A percentile compares a stretch with the other conserved stretches of the same genome.
phyloP scores from a whole-genome alignment of 2,888 invertebrate species.

The Watsonalla cultraria region DNA sequence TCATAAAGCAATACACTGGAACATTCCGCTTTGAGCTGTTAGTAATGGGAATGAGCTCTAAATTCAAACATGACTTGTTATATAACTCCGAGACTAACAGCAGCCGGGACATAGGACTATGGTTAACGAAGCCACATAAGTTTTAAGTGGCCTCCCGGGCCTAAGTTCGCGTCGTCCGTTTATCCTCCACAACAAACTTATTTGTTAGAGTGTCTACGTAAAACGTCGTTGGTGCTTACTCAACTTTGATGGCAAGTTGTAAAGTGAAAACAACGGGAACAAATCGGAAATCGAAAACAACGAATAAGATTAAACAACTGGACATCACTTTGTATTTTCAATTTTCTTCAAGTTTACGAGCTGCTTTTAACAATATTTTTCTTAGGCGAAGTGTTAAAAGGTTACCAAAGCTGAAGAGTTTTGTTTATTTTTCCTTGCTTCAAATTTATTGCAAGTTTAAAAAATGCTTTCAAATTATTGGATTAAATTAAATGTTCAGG shows the following conservation, averaged over 20 bases:
- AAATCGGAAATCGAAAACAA: constrained; percentile 6
- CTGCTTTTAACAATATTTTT: not conserved
- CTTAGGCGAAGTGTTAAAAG: not conserved
- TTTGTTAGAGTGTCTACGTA: constrained; percentile 61
- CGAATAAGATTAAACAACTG: constrained; percentile 6
- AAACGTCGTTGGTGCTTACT: constrained; percentile 53
- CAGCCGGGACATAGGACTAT: constrained; percentile 54
- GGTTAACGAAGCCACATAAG: constrained; percentile 73
- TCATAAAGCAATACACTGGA: not conserved
- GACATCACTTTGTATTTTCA: constrained; percentile 5
- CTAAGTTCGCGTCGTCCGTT: constrained; percentile 63
- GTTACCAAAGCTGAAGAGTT: not conserved
- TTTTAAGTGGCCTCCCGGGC: constrained; percentile 72
- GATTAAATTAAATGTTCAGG: no score
- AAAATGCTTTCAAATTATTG: no score
- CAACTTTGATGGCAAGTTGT: constrained; percentile 39
- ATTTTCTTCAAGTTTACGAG: not conserved
- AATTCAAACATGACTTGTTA: constrained; percentile 37
- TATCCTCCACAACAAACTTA: constrained; percentile 69
- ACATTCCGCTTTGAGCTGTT: constrained; percentile 9
- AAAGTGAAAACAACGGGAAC: constrained; percentile 3
- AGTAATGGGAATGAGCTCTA: constrained; percentile 33
- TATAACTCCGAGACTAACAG: constrained; percentile 47
- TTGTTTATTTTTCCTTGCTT: not conserved
- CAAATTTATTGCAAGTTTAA: not conserved